Conservation (phyloP, 64 coral and sea anemone genomes). For the Stylophora pistillata region DNA sequence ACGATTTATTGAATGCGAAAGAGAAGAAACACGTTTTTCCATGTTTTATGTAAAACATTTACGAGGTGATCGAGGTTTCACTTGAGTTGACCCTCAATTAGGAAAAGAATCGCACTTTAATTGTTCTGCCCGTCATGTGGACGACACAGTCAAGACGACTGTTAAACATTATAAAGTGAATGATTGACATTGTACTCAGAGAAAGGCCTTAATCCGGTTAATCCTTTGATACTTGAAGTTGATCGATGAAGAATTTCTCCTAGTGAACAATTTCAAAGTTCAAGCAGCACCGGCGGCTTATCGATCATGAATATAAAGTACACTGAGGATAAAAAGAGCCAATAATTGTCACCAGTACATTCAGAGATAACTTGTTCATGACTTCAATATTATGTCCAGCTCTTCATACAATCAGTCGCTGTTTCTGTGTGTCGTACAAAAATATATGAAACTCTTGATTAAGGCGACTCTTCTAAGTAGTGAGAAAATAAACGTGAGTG, state of each 20-base stretch:
- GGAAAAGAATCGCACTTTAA: not conserved
- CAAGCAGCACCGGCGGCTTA: too few species aligned
- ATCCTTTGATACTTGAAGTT: not conserved
- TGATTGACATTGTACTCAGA: constrained; percentile 4
- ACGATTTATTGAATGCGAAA: constrained; percentile 14
- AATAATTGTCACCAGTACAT: not conserved
- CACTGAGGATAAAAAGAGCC: not conserved
- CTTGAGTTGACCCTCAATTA: not conserved
- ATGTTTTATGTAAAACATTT: not conserved
- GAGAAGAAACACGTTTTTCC: not conserved
- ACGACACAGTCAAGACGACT: not conserved
- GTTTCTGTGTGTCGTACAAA: too few species aligned
- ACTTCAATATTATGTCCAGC: too few species aligned
- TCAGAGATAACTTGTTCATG: too few species aligned
- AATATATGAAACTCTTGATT: too few species aligned
- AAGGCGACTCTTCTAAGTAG: too few species aligned
- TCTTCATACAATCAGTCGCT: too few species aligned
- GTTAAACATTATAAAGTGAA: constrained; percentile 8
- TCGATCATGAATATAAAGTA: too few species aligned
- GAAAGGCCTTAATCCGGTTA: not conserved
- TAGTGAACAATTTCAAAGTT: not conserved
- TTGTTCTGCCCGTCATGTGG: not conserved
- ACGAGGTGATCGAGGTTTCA: not conserved
- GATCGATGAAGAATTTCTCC: not conserved
- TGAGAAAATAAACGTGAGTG: too few species aligned